Base-by-base conservation (phyloP, 2,888 invertebrate genomes). In the Lamproptera curius region DNA sequence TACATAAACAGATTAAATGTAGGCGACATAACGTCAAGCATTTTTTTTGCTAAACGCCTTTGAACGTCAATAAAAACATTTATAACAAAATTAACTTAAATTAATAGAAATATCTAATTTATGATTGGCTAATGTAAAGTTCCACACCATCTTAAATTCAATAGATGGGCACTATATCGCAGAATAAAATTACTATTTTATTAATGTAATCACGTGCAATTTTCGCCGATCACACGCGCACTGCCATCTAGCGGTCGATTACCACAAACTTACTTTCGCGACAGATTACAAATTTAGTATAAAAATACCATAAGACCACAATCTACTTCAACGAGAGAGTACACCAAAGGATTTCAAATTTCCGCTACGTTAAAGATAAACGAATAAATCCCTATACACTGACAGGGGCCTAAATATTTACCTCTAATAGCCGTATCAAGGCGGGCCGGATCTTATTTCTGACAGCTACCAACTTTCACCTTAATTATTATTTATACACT, bases 401-500 rank as follows among this genome's bases (percentile, higher is more conserved):
- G 66, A 67, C 68, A 65, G 58, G 58, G 53, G 70, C 65, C 72
- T 74, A 76, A 76, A 80, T 73, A 76, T 76, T 77, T 73, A 66
- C 63, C 65, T 67, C 70, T 76, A 73, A 72, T 70, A 70, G 65
- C 39, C 44, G 49, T 37, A 50, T 44, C 55, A 51, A 63, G 67
- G 68, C 67, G 68, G 66, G 55, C 62, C 62, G 64, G 61, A 51
- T 58, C 65, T 53, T 57, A 62, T 67, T 69, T 42, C 62, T 73
- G 74, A 73, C 74, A 77, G 70, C 64, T 62, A 58, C 64, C 59
- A 68, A 79, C 86, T 86, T 86, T 85, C 84, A 65, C 85, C 75
- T 46, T 81, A 80, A 84, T 84, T 84, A 80, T 84, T 81, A 84
- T 81, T 82, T 82, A 83, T 80, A 71, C 63, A 67, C 58, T 59